phyloP scores from a whole-genome alignment of 2,888 invertebrate genomes.

The Glaucopsyche alexis region DNA sequence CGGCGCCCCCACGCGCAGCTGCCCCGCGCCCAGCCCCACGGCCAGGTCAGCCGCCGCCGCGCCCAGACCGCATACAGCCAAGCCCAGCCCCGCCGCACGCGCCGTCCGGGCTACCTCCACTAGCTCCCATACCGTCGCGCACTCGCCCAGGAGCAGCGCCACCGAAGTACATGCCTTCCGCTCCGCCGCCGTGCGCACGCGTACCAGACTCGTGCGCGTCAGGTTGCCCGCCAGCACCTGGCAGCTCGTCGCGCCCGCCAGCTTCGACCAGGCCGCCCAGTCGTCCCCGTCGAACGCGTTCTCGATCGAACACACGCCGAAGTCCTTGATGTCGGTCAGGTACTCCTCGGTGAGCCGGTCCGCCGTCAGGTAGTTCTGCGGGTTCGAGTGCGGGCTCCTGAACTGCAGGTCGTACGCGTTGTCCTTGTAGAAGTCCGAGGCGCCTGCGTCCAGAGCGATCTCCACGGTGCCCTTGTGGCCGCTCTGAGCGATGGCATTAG shows the following conservation, averaged over 20 bases:
- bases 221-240: constrained; percentile 96
- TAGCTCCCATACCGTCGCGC: constrained; percentile 84
- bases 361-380: constrained; percentile 88
- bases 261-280: constrained; percentile 96
- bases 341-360: constrained; percentile 93
- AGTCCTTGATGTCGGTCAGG: constrained; percentile 92
- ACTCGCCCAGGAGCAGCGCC: too few relatives aligned
- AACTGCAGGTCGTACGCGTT: constrained; percentile 96
- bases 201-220: constrained; percentile 93
- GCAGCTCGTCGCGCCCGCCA: constrained; percentile 84
- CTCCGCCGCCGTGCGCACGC: constrained; percentile 74
- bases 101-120: constrained; percentile 98
- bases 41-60: constrained; percentile 89
- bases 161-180: too few relatives aligned
- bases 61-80: constrained; percentile 84
- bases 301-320: constrained; percentile 95
- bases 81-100: constrained; percentile 95
- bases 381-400: constrained; percentile 95
- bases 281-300: constrained; percentile 99
- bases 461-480: constrained; percentile 95
- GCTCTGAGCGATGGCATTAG: constrained; percentile 93
- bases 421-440: constrained; percentile 95
- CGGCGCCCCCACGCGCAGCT: constrained; percentile 98
- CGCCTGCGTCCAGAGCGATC: constrained; percentile 98
- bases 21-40: constrained; percentile 98